A percentile compares a stretch with the other conserved stretches of the same genome.
phyloP scores from a whole-genome alignment of 2,797 vertebrate genomes.

The Stomatorhinus walkeri region DNA sequence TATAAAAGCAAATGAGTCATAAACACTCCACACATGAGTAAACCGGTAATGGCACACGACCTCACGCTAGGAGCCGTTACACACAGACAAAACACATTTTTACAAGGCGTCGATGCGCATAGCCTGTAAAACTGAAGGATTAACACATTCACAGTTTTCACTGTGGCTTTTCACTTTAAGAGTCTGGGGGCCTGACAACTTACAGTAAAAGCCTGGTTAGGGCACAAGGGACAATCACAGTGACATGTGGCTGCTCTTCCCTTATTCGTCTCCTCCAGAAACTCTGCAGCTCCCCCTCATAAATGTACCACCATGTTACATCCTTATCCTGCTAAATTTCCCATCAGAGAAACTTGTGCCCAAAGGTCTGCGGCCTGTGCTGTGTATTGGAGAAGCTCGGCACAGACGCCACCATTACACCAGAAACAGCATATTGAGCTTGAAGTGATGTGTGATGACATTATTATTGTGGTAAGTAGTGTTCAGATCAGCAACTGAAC shows the following conservation, averaged over 20 bases:
- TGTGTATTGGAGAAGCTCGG: background rate
- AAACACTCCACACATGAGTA: constrained; percentile 12
- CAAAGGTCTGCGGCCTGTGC: background rate
- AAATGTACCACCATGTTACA: background rate
- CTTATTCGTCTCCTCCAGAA: background rate
- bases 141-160: constrained; percentile 12
- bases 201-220: background rate
- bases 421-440: background rate
- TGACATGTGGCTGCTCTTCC: background rate
- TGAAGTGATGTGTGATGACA: background rate
- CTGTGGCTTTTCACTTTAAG: background rate
- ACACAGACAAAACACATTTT: constrained; percentile 5
- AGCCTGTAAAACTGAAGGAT: constrained; percentile 1
- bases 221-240: background rate
- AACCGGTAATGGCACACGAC: background rate
- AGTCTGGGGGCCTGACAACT: background rate
- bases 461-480: background rate
- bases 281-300: background rate
- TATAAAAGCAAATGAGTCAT: background rate
- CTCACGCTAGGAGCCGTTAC: constrained; percentile 1
- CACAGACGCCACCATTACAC: background rate
- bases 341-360: background rate
- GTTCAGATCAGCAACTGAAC: background rate
- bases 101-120: background rate
- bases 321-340: background rate